Evolutionary conservation across 2,888 invertebrate species (phyloP), one percentile per base, ranked within the genome.

Genomic region (Opisthograptis luteolata): DNA sequence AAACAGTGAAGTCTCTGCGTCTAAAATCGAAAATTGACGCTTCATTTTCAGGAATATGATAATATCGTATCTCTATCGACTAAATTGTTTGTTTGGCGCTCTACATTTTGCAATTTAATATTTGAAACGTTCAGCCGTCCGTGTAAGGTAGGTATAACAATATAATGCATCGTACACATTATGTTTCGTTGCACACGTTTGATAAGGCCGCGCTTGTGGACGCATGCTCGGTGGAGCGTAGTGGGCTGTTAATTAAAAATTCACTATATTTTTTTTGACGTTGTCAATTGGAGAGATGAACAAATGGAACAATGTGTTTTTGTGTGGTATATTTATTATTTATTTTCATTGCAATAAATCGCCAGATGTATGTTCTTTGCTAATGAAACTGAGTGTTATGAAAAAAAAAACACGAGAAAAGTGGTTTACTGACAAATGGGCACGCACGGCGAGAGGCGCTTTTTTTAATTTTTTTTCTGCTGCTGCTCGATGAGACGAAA

Each of bases 321-420:
- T 74, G 49, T 60, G 73, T 19, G 72, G 77, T 79, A 67, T 70
- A 76, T n/a, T n/a, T n/a, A n/a, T n/a, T 79, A 68, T 58, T 45
- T 48, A 35, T 47, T 43, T 22, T 24, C 24, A 42, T 30, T 39
- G 34, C 35, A 15, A 31, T 40, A 20, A 31, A 39, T 45, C 36
- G 10, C 27, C 39, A 39, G 10, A 28, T 42, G 10, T 22, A 1
- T 47, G 27, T 5, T 32, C 7, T 12, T 6, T 13, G 13, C 28
- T 28, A 13, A 28, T 13, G 12, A 28, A 28, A 12, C 12, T 28
- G 7, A 9, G 9, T 9, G n/a, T n/a, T 24, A 4, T 9, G 2
- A 24, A 24, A 24, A n/a, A 20, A 20, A 7, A 20, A 6, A 7
- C 5, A 20, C 1, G 20, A 7, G n/a, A 20, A 20, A 3, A 6